Evolutionary conservation across 2,888 invertebrate species (phyloP), one percentile per base, ranked within the genome.

Genomic region (Yponomeuta sedellus): DNA sequence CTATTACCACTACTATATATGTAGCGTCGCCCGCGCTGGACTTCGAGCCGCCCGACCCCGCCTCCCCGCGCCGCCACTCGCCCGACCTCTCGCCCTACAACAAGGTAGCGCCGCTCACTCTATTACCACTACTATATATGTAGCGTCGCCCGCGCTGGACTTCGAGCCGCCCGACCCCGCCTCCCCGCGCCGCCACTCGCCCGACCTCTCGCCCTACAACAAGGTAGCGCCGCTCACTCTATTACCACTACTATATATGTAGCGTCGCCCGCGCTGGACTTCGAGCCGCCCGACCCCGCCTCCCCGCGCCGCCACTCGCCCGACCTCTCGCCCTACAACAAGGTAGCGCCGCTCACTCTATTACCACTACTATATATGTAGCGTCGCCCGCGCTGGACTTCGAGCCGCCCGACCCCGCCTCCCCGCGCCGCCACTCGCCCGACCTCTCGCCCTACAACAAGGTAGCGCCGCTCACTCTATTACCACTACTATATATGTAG

Each of bases 361-460:
- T n/a, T n/a, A n/a, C n/a, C n/a, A n/a, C n/a, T n/a, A n/a, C n/a
- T n/a, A n/a, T n/a, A n/a, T n/a, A n/a, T n/a, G 94, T 94, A 12
- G 94, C 94, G 71, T 92, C 94, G 57, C 92, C 93, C 65, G 94
- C 94, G 74, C 93, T 95, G 65, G 96, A 96, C 83, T 96, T 95
- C 80, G 95, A 95, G 77, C 95, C 95, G 65, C 95, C 94, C 82
- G 73, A 22, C 28, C 57, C 59, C 67, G 25, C 61, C 65, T 12
- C 87, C 67, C 79, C 79, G 71, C 28, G 75, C 44, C 56, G 52
- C 56, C 10, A n/a, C 40, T 22, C 64, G n/a, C 65, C 61, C 57
- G 79, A 72, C 69, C 70, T 68, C 68, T 64, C 71, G 64, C 73
- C 88, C 75, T 88, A 88, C 73, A 85, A 83, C 71, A 87, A 87